Evolutionary conservation across 2,797 vertebrate genomes (phyloP).

Genomic region (Acrocephalus scirpaceus): DNA sequence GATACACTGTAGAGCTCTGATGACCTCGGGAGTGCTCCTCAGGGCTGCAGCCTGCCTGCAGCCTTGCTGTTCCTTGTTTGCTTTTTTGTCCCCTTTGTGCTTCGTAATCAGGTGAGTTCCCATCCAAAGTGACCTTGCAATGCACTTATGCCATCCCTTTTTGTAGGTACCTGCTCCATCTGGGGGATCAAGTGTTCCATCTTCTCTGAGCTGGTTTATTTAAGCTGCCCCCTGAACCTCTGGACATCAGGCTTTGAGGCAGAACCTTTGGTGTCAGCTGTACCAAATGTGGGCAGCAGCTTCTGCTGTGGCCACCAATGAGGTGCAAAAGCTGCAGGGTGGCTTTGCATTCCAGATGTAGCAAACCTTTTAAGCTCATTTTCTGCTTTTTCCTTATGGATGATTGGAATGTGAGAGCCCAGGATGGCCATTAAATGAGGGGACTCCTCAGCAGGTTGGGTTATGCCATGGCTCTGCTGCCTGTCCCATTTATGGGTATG

Average conservation of each 20-base stretch:
- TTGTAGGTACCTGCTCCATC: neutral
- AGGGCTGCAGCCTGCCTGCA: neutral
- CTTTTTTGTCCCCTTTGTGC: neutral
- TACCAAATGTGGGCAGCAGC: neutral
- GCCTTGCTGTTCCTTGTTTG: neutral
- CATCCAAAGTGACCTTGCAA: neutral
- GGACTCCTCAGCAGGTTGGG: neutral
- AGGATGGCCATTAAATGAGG: rapidly evolving
- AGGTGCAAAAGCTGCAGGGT: neutral
- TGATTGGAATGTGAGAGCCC: neutral
- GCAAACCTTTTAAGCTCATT: neutral
- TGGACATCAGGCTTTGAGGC: neutral
- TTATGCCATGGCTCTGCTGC: rapidly evolving
- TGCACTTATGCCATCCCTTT: rapidly evolving
- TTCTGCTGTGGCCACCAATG: rapidly evolving
- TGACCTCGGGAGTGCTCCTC: neutral
- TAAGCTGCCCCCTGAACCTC: neutral
- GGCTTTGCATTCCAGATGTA: neutral
- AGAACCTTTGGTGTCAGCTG: neutral
- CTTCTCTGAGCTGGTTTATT: neutral
- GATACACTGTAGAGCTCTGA: neutral
- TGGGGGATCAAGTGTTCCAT: neutral
- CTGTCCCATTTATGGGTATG: rapidly evolving
- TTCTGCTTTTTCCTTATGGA: neutral
- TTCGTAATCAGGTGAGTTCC: neutral